Conservation (phyloP, 2,113 vertebrate genomes). For the Amblyopsis rosae region DNA sequence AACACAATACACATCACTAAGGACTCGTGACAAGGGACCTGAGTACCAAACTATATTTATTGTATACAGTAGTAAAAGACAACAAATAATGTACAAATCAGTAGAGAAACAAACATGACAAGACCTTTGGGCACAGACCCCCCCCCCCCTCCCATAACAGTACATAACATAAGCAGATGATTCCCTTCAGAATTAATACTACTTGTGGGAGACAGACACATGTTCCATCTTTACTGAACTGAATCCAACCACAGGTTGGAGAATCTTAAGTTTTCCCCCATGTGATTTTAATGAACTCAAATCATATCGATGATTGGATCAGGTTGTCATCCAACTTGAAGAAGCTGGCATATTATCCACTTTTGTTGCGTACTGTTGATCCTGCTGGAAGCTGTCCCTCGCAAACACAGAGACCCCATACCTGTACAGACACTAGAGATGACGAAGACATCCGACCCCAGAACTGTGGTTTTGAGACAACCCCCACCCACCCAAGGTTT, state of each 20-base stretch:
- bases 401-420: conserved; percentile 24
- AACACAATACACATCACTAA: conserved; percentile 3
- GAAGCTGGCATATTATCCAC: neutral
- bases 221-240: too few relatives aligned
- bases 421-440: conserved; percentile 17
- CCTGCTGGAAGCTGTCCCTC: conserved; percentile 27
- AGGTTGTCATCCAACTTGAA: too few relatives aligned
- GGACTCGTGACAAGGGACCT: conserved; percentile 41
- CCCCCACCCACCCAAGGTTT: conserved; percentile 8
- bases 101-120: conserved; percentile 78
- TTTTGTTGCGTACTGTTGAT: conserved; percentile 24
- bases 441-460: conserved; percentile 25
- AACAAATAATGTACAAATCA: conserved; percentile 84
- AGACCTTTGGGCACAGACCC: conserved; percentile 57
- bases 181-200: conserved; percentile 20
- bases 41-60: conserved; percentile 88
- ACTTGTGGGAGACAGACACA: conserved; percentile 20
- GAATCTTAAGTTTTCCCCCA: neutral
- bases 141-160: conserved; percentile 29
- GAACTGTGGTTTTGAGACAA: conserved; percentile 10
- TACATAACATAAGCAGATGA: conserved; percentile 38
- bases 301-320: too few relatives aligned
- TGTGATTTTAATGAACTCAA: too few relatives aligned
- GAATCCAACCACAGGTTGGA: neutral
- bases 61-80: conserved; percentile 87